Evolutionary conservation across 2,797 vertebrate species (phyloP), one percentile per base, ranked within the genome.

Genomic region (Trachops cirrhosus): DNA sequence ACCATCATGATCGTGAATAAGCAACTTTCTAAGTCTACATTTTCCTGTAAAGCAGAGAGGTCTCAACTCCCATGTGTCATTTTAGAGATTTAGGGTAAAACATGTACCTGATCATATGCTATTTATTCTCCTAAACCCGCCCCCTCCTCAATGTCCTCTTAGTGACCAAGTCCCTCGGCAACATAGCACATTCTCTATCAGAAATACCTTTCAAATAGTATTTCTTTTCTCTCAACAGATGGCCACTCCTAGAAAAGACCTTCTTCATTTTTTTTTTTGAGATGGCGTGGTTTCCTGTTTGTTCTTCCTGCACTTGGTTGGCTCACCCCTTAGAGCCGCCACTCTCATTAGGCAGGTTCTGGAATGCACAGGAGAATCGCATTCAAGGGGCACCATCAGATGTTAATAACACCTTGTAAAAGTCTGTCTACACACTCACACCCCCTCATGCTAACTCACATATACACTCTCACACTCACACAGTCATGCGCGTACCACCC

Each of bases 1-100:
- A 39, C 18, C 21, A 26, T 50, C 34, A 7, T 48, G 32, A 71
- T 75, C 48, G 57, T 54, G 18, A 34, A 84, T 6, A 64, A 29
- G 29, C 39, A 82, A 3, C 9, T 52, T 46, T 68, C 32, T 34
- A 71, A 70, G 18, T 57, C 18, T 44, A 9, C 21, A 21, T 79
- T 87, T 83, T 70, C 16, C 19, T 57, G 8, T 22, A 62, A 54
- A 79, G 70, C 14, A 41, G 48, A 89, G 9, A 83, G 59, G 14
- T 74, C 11, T 16, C 22, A 83, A 62, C 7, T 74, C 21, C 7
- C 26, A 15, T 24, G 57, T 7, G 18, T 39, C 57, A 34, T 75
- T 93, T 93, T 86, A 11, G 50, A 84, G 9, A 89, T 79, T 90
- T 87, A 52, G 57, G 41, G 37, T 52, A 44, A 90, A 93, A 18